Conservation (phyloP, 2,113 vertebrate species). For the Hylia prasina region DNA sequence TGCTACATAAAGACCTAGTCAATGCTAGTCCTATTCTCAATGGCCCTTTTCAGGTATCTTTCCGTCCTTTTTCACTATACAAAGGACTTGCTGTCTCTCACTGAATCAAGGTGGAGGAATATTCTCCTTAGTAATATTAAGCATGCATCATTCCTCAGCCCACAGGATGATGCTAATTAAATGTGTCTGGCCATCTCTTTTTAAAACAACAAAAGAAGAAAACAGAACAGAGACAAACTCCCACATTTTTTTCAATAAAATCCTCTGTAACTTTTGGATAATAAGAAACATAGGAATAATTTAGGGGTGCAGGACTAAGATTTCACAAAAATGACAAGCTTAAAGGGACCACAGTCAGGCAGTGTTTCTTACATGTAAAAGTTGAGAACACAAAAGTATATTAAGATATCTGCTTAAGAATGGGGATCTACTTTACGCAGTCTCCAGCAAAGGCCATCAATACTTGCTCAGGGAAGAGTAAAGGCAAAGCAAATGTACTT, state of each 20-base stretch:
- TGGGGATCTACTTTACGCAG: neutral
- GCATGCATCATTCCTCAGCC: neutral
- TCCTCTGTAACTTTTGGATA: neutral
- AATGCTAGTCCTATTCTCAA: neutral
- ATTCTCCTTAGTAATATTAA: neutral
- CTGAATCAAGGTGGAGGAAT: neutral
- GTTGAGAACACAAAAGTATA: neutral
- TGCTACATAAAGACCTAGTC: neutral
- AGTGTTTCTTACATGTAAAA: neutral
- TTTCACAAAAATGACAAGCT: neutral
- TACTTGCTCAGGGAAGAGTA: neutral
- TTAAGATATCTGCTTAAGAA: neutral
- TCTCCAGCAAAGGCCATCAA: neutral
- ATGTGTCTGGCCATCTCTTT: neutral
- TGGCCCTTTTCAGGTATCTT: neutral
- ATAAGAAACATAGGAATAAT: neutral
- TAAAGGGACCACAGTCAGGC: neutral
- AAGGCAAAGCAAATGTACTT: neutral
- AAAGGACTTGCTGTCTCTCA: neutral
- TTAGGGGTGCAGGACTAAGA: neutral
- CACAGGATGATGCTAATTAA: neutral
- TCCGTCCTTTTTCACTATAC: neutral
- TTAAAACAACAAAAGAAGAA: neutral
- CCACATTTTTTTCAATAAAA: neutral
- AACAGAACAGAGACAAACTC: accelerated